Conservation (phyloP, 2,888 invertebrate species). For the Ctenicera cuprea region DNA sequence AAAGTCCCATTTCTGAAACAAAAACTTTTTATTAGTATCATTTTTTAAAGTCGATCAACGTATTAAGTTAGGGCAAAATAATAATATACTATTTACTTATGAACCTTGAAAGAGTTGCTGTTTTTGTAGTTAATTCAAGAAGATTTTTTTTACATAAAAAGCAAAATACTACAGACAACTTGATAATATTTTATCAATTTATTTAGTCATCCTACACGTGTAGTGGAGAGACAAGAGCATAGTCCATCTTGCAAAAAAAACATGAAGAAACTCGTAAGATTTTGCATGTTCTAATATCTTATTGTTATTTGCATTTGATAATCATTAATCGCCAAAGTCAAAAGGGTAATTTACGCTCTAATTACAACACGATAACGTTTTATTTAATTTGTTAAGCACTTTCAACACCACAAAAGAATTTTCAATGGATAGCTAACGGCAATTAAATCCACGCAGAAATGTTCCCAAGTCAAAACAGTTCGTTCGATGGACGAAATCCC, state of each 20-base stretch:
- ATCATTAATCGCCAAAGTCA: constrained; percentile 1
- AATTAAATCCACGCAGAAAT: too few relatives aligned
- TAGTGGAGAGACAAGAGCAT: not conserved
- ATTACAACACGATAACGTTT: not conserved
- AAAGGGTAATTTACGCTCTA: not conserved
- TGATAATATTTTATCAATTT: too few relatives aligned
- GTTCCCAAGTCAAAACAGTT: too few relatives aligned
- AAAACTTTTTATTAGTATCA: constrained; percentile 3
- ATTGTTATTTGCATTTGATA: not conserved
- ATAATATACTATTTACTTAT: too few relatives aligned
- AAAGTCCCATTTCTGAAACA: constrained; percentile 49
- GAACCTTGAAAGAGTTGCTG: too few relatives aligned
- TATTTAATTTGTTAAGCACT: not conserved
- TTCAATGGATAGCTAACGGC: not conserved
- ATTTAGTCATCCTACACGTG: not conserved
- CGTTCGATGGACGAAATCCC: too few relatives aligned
- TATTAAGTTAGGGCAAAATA: not conserved
- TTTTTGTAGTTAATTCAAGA: not conserved
- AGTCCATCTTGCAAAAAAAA: not conserved
- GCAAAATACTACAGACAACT: not conserved
- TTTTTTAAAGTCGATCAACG: not conserved
- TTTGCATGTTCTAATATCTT: constrained; percentile 3
- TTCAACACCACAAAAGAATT: not conserved
- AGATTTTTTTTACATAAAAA: constrained; percentile 13
- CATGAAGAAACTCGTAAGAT: not conserved